Conservation (phyloP, 2,113 vertebrate species). For the Formicarius rufipectus region DNA sequence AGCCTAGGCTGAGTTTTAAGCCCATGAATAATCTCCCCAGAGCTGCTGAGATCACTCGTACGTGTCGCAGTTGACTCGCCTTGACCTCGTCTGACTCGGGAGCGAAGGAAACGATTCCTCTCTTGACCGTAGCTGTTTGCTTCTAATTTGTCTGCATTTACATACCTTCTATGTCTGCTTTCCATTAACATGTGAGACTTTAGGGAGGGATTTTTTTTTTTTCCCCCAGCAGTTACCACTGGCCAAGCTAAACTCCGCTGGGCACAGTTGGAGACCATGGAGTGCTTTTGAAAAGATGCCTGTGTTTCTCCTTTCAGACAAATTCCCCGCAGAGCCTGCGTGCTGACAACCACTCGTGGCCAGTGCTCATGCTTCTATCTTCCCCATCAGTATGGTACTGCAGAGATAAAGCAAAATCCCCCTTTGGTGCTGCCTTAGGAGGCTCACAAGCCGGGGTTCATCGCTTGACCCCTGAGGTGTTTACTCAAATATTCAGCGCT, state of each 20-base stretch:
- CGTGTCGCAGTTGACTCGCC: not conserved
- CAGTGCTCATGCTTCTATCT: not conserved
- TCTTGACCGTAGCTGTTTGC: constrained; percentile 41
- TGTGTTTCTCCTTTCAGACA: not conserved
- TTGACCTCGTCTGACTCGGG: constrained; percentile 56
- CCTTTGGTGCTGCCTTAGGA: not conserved
- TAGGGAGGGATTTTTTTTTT: not conserved
- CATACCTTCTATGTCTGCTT: constrained; percentile 45
- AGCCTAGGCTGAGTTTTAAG: constrained; percentile 13
- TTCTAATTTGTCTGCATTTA: constrained; percentile 18
- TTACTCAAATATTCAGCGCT: not conserved
- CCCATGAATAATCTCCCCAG: constrained; percentile 28
- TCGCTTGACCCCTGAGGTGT: not conserved
- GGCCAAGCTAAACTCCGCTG: constrained; percentile 45
- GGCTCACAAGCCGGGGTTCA: not conserved
- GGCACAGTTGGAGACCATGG: constrained; percentile 1
- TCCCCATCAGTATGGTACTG: not conserved
- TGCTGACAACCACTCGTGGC: not conserved
- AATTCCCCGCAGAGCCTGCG: not conserved
- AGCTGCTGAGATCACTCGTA: constrained; percentile 47
- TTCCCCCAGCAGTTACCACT: not conserved
- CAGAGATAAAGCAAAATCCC: not conserved
- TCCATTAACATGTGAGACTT: constrained; percentile 19
- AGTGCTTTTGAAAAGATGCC: constrained; percentile 32
- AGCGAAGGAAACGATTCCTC: not conserved